These are phyloP conservation scores for Neostethus bicornis DNA, from an alignment of 2,797 vertebrate species.

Conservation along the genomic window DNA sequence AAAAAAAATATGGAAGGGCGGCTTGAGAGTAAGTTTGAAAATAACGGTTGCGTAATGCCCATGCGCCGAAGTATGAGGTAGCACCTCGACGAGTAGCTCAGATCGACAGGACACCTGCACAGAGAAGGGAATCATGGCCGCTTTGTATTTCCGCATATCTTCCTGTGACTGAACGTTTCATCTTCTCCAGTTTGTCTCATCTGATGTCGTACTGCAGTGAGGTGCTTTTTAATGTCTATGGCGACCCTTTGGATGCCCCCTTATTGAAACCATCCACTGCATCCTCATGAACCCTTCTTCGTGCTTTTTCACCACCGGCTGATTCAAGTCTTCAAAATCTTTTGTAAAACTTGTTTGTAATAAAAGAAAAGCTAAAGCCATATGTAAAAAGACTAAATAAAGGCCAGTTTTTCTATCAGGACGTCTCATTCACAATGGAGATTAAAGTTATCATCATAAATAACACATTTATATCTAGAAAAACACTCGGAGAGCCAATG, in stretches of 20 bases:
- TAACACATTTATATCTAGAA: no score
- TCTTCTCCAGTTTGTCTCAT: slow-evolving; percentile 41
- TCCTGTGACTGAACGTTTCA: slow-evolving; percentile 34
- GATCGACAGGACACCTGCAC: slow-evolving; percentile 1
- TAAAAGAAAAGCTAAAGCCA: slow-evolving; percentile 79
- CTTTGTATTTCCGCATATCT: slow-evolving; percentile 30
- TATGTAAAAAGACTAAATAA: slow-evolving; percentile 79
- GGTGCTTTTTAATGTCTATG: slow-evolving; percentile 40
- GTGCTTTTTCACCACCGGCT: slow-evolving; percentile 58
- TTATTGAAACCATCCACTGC: slow-evolving; percentile 42
- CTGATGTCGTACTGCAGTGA: slow-evolving; percentile 44
- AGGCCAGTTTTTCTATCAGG: slow-evolving; percentile 67
- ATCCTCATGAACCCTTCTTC: slow-evolving; percentile 39
- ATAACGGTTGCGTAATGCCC: no score
- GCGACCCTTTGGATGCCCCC: slow-evolving; percentile 40
- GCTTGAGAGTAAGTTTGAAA: no score
- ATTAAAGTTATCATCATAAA: no score
- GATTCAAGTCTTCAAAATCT: slow-evolving; percentile 62
- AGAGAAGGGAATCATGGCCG: slow-evolving; percentile 41
- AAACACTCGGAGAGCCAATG: no score
- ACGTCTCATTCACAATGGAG: neutral
- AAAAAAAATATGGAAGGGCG: no score
- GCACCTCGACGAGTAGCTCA: no score
- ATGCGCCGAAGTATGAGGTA: no score
- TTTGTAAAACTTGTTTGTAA: slow-evolving; percentile 79